Evolutionary conservation across 1,140 invertebrate species (phyloP), one percentile per base, ranked within the genome.

Genomic region (Andricus grossulariae): DNA sequence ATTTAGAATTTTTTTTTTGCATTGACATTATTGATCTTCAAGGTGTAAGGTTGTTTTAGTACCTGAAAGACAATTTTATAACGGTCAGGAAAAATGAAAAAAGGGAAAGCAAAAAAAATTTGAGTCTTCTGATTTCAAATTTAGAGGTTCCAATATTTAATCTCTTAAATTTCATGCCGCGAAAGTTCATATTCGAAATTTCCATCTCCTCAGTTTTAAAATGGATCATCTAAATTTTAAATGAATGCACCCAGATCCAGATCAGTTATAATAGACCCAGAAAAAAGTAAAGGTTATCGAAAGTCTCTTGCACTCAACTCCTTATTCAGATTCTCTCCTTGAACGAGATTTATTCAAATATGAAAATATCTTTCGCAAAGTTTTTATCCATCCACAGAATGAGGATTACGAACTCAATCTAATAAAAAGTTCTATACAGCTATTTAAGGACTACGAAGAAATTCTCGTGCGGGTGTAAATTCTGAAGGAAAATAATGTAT

Each of bases 261-360:
- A 66, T n/a, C n/a, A n/a, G 16, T 15, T n/a, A 66, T 32, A 60
- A 25, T 60, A 60, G 25, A 60, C 13, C 25, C 13, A 39, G 52
- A 66, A 66, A 25, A 39, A 32, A 66, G 60, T n/a, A 66, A 66
- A 66, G 60, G 32, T 39, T 45, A 66, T 45, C 15, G 60, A 45
- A 66, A 66, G 25, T 39, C 60, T 66, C 25, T 66, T 66, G 25
- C 25, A 66, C 60, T 66, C 60, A 6, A 66, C 25, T 66, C 39
- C 39, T 66, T 66, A 66, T 66, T 66, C 12, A 66, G 60, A 66
- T 66, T 66, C 60, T 66, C 25, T 66, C 60, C 60, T 66, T 66
- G 60, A 66, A 66, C 32, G 60, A 66, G 60, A 66, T 66, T 66
- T 66, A 66, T 66, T 66, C 60, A 66, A 66, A 66, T 66, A 32